phyloP scores from a whole-genome alignment of 2,113 vertebrate genomes.

The Cervus canadensis region DNA sequence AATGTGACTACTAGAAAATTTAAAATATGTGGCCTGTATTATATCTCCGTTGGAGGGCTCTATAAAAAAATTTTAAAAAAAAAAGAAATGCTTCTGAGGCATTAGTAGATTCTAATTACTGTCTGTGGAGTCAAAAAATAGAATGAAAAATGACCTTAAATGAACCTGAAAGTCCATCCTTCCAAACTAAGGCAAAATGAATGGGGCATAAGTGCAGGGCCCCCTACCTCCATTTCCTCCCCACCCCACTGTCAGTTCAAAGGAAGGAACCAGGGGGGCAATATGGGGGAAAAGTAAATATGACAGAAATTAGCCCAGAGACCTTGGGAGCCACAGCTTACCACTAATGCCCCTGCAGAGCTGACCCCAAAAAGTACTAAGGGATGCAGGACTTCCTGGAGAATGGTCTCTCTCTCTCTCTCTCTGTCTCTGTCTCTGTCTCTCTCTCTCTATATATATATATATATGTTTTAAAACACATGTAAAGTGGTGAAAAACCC shows the following conservation, averaged over 20 bases:
- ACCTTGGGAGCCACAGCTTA: background rate
- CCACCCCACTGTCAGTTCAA: background rate
- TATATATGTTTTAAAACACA: background rate
- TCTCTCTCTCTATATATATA: background rate
- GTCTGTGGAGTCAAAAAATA: background rate
- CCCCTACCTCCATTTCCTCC: background rate
- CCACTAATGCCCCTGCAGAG: background rate
- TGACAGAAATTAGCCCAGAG: background rate
- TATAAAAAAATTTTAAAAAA: background rate
- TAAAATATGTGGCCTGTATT: background rate
- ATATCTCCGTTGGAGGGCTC: background rate
- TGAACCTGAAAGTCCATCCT: background rate
- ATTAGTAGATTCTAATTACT: background rate
- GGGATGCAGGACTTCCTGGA: background rate
- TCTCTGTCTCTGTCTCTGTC: too few species aligned
- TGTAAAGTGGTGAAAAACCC: background rate
- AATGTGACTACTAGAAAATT: background rate
- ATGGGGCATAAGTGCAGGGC: background rate
- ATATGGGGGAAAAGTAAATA: background rate
- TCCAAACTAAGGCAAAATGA: background rate
- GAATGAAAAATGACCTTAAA: background rate
- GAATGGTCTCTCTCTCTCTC: background rate
- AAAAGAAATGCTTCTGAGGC: background rate
- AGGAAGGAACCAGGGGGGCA: background rate
- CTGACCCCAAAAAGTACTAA: background rate